phyloP scores from a whole-genome alignment of 2,888 invertebrate genomes.

The Nomada ruficornis region DNA sequence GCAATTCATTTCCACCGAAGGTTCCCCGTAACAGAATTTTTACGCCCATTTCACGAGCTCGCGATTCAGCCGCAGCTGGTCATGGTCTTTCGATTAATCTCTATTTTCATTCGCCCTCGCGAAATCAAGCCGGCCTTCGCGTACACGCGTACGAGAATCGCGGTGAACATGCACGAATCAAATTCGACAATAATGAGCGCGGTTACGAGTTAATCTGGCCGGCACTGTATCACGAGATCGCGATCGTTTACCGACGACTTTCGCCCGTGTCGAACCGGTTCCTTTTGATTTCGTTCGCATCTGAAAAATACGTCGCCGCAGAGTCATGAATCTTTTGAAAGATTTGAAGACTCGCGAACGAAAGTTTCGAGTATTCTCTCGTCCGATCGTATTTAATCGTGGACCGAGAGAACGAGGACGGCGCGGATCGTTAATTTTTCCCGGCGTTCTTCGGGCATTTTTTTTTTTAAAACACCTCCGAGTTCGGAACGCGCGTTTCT shows the following conservation, averaged over 20 bases:
- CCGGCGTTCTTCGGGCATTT: not conserved
- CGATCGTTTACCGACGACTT: conserved; percentile 65
- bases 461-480: conserved; percentile 1
- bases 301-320: conserved; percentile 51
- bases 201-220: conserved; percentile 73
- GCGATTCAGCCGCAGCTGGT: conserved; percentile 37
- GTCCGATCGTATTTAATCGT: not conserved
- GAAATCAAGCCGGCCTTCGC: not conserved
- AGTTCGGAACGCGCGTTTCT: not conserved
- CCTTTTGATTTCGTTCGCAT: conserved; percentile 67
- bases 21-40: conserved; percentile 18
- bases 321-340: conserved; percentile 35
- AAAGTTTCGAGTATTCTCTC: conserved; percentile 16
- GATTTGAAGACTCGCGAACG: conserved; percentile 37
- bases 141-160: not conserved
- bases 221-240: conserved; percentile 65
- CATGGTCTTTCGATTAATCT: conserved; percentile 58
- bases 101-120: conserved; percentile 30
- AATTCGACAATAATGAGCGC: conserved; percentile 68
- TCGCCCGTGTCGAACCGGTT: conserved; percentile 71
- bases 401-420: conserved; percentile 24
- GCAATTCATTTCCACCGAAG: conserved; percentile 26
- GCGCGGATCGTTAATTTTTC: conserved; percentile 24
- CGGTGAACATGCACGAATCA: conserved; percentile 46
- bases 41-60: conserved; percentile 33